A percentile compares a stretch with the other conserved stretches of the same genome.
Conservation (phyloP, 1,140 invertebrate species). For the Anastrepha obliqua region DNA sequence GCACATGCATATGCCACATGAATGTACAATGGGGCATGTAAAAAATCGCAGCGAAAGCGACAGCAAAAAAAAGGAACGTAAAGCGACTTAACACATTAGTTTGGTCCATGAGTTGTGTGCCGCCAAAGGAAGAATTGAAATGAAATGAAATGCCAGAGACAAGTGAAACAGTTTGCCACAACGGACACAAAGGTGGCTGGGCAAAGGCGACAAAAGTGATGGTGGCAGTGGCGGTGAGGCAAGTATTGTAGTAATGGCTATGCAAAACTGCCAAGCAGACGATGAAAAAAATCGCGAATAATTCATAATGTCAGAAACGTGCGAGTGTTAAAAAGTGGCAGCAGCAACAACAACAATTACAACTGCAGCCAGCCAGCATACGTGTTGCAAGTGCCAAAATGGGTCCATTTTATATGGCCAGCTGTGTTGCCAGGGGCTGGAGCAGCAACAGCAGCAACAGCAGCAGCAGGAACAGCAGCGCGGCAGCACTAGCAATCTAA, state of each 20-base stretch:
- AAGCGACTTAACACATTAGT: conserved; percentile 49
- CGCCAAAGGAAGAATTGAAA: conserved; percentile 42
- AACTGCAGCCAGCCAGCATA: neutral
- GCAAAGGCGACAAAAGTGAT: neutral
- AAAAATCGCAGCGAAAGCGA: conserved; percentile 13
- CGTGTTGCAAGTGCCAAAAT: neutral
- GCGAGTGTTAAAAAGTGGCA: conserved; percentile 31
- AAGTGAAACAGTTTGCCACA: conserved; percentile 46
- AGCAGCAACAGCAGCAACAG: neutral
- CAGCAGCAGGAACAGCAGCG: too few species aligned
- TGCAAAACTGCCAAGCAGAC: neutral
- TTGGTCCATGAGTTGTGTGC: conserved; percentile 14
- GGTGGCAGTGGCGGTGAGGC: neutral
- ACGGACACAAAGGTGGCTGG: neutral
- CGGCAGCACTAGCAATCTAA: conserved; percentile 15
- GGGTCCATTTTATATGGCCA: neutral
- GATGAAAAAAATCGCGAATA: conserved; percentile 45
- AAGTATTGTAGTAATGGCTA: conserved; percentile 5
- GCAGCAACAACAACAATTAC: neutral
- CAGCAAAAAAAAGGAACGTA: neutral
- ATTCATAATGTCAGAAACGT: conserved; percentile 51
- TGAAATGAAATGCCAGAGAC: conserved; percentile 37
- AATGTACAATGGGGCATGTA: neutral
- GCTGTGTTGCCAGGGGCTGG: neutral
- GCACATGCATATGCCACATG: conserved; percentile 28